Base-by-base conservation (phyloP, 1,140 invertebrate genomes). In the Lineus longissimus region DNA sequence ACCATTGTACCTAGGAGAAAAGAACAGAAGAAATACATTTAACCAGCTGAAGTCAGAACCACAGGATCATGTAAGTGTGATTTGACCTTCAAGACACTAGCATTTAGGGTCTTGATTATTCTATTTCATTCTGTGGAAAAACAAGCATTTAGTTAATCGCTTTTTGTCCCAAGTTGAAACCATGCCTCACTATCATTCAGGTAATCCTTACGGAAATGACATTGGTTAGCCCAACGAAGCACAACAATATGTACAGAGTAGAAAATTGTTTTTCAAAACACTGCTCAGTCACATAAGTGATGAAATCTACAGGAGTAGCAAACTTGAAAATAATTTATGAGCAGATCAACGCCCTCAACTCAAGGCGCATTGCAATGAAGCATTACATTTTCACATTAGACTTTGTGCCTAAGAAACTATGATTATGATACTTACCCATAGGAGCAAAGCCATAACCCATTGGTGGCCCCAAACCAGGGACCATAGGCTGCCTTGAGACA, bases 401-500 rank as follows among this genome's bases (percentile, higher is more conserved):
- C n/a, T n/a, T n/a, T n/a, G n/a, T n/a, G n/a, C n/a, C n/a, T n/a
- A n/a, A n/a, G n/a, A n/a, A n/a, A n/a, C n/a, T n/a, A n/a, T n/a
- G n/a, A 61, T 22, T 56, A 27, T 23, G 13, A 25, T 47, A 65
- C 67, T 70, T 73, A 80, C 78, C 73, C 73, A 80, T 77, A 43
- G 78, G 77, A 25, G 78, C 68, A 65, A 76, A 79, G 9, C 71
- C 69, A 73, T 77, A 80, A 1, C 70, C 70, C 54, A 54, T 67
- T 19, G 73, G 72, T 45, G 72, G 63, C 69, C 78, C 70, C 72
- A 77, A 76, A 15, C 76, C 72, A 31, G 77, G 75, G 15, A 69
- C 70, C 70, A 79, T 75, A 33, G 72, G 72, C 17, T 78, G 77
- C 72, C 79, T 65, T 54, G 76, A 76, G 22, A 79, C 79, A 70